These are phyloP conservation scores for Magallana ariakensis DNA, from an alignment of 1,140 invertebrate genomes.

Conservation along the genomic window DNA sequence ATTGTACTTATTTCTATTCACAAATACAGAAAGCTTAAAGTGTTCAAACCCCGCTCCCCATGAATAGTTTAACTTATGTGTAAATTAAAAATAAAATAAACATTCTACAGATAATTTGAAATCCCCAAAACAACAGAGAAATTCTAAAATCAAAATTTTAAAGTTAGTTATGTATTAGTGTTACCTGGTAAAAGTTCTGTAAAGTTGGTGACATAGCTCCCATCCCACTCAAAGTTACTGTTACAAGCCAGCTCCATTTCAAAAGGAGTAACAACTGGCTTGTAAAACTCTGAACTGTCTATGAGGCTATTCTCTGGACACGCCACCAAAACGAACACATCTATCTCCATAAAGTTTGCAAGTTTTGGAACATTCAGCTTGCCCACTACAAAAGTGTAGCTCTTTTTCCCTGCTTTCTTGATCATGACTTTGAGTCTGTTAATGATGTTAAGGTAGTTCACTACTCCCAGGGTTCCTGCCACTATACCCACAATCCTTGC, in stretches of 20 bases:
- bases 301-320: constrained; percentile 92
- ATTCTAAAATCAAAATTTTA: too few relatives aligned
- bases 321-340: constrained; percentile 93
- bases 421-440: constrained; percentile 87
- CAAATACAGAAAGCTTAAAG: too few relatives aligned
- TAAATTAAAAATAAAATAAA: too few relatives aligned
- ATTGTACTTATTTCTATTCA: too few relatives aligned
- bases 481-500: constrained; percentile 92
- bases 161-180: too few relatives aligned
- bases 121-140: too few relatives aligned
- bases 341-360: constrained; percentile 95
- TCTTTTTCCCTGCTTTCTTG: constrained; percentile 88
- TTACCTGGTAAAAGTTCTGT: constrained; percentile 86
- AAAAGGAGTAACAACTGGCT: constrained; percentile 93
- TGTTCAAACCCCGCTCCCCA: too few relatives aligned
- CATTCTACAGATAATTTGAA: too few relatives aligned
- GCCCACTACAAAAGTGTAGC: constrained; percentile 94
- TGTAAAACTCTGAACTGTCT: constrained; percentile 91
- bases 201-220: constrained; percentile 88
- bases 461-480: constrained; percentile 91
- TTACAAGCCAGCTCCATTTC: constrained; percentile 94
- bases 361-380: constrained; percentile 95
- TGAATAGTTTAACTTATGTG: too few relatives aligned
- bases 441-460: constrained; percentile 90
- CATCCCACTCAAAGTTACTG: constrained; percentile 82